These are phyloP conservation scores for Liposcelis brunnea DNA, from an alignment of 2,888 invertebrate species.

Conservation along the genomic window DNA sequence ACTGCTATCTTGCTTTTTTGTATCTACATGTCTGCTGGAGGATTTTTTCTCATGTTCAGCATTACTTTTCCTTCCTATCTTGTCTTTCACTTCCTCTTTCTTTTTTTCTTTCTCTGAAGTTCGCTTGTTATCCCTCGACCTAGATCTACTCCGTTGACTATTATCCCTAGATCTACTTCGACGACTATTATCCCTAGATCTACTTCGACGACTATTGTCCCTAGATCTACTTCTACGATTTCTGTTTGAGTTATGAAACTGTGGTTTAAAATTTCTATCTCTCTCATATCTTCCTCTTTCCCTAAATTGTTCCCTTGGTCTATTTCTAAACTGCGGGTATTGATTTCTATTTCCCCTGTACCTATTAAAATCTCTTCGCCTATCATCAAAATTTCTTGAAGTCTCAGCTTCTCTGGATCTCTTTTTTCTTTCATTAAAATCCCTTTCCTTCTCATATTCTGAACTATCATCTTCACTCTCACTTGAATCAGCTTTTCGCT, in stretches of 20 bases:
- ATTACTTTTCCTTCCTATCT: too few relatives aligned
- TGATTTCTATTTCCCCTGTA: too few relatives aligned
- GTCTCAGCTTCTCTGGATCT: too few relatives aligned
- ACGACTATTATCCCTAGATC: too few relatives aligned
- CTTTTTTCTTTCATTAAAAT: constrained; percentile 5
- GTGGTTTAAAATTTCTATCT: too few relatives aligned
- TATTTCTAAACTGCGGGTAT: too few relatives aligned
- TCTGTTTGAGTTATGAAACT: too few relatives aligned
- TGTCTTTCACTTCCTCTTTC: neutral
- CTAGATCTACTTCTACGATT: too few relatives aligned
- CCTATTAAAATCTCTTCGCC: too few relatives aligned
- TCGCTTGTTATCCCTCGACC: neutral
- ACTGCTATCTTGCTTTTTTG: neutral
- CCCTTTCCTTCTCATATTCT: neutral
- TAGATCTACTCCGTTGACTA: neutral
- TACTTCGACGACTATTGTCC: neutral
- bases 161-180: neutral
- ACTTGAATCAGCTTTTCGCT: neutral
- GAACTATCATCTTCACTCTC: constrained; percentile 2
- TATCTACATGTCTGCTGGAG: neutral
- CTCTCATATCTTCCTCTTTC: too few relatives aligned
- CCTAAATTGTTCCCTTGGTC: too few relatives aligned
- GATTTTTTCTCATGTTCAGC: constrained; percentile 5
- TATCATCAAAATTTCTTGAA: too few relatives aligned
- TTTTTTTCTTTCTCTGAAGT: neutral